These are phyloP conservation scores for Lutraria lutraria DNA, from an alignment of 2,888 invertebrate species.

Conservation along the genomic window DNA sequence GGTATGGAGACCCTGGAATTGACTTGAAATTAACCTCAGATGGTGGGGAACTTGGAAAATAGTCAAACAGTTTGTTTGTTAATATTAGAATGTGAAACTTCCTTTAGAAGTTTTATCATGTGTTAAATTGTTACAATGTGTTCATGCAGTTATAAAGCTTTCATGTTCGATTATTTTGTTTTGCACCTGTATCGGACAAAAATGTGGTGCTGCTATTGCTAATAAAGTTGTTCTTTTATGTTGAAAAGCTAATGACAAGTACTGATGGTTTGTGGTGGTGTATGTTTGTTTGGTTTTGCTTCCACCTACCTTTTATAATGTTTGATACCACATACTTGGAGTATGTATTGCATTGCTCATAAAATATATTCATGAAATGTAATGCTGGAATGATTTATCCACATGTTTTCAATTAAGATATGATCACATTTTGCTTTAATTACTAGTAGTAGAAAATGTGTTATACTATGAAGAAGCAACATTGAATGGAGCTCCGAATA, in stretches of 20 bases:
- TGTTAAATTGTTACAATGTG: background rate
- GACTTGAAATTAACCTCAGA: background rate
- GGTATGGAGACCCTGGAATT: background rate
- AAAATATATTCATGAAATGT: background rate
- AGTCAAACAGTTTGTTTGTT: background rate
- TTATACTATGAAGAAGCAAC: background rate
- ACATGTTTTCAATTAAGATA: conserved; percentile 10
- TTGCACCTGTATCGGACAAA: background rate
- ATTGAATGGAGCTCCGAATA: background rate
- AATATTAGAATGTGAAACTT: no score
- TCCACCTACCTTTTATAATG: background rate
- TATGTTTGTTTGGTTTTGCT: background rate
- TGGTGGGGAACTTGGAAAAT: background rate
- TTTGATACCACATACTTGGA: background rate
- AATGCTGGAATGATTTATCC: background rate
- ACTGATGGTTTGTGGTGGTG: background rate
- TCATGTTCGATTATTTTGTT: background rate
- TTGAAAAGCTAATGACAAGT: background rate
- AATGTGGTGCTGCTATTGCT: background rate
- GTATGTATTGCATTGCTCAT: conserved; percentile 1
- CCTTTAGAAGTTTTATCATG: background rate
- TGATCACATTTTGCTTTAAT: background rate
- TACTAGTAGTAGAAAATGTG: background rate
- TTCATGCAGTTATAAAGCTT: background rate
- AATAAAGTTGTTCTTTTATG: conserved; percentile 4